Evolutionary conservation across 2,113 vertebrate genomes (phyloP).

Genomic region (Phrynocephalus versicolor): DNA sequence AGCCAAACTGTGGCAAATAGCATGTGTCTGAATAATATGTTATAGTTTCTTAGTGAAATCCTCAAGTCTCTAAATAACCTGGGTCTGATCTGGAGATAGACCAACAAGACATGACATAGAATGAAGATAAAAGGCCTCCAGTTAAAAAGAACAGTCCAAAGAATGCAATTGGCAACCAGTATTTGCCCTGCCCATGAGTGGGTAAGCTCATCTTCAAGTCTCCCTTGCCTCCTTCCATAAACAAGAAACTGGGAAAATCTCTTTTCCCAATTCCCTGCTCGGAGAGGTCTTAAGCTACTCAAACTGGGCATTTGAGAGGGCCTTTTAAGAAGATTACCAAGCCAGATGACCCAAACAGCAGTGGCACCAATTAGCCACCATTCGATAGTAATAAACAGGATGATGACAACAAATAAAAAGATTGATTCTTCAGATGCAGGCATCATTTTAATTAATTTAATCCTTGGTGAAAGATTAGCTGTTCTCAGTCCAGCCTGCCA

Average conservation of each 20-base stretch:
- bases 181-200: background rate
- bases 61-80: background rate
- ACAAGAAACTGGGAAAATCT: constrained; percentile 17
- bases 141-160: background rate
- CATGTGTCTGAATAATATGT: too few species aligned
- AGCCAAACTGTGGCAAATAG: background rate
- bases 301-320: constrained; percentile 63
- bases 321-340: constrained; percentile 69
- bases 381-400: constrained; percentile 80
- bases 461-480: constrained; percentile 91
- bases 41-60: background rate
- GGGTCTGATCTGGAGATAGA: background rate
- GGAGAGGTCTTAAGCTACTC: constrained; percentile 30
- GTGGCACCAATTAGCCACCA: constrained; percentile 78
- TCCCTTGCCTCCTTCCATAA: background rate
- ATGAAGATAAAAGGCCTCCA: background rate
- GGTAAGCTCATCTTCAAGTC: background rate
- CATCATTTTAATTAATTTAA: constrained; percentile 94
- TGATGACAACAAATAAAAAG: constrained; percentile 81
- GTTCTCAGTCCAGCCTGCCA: constrained; percentile 78
- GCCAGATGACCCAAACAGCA: constrained; percentile 68
- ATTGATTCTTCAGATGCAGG: constrained; percentile 76
- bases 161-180: background rate
- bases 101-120: background rate
- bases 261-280: constrained; percentile 21